Evolutionary conservation across 2,888 invertebrate genomes (phyloP).

Genomic region (Teleogryllus oceanicus): DNA sequence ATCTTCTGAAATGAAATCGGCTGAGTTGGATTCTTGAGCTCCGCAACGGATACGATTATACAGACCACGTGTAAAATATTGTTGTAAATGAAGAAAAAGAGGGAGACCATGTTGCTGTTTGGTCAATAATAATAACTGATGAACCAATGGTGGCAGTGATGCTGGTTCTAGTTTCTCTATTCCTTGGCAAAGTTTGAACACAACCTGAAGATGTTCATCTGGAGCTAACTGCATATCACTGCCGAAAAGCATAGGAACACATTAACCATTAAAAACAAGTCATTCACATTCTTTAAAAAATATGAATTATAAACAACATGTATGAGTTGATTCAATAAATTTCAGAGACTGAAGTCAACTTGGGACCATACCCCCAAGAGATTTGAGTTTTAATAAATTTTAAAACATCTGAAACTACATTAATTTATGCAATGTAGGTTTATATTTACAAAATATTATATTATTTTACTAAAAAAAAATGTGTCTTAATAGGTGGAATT

Average conservation of each 20-base stretch:
- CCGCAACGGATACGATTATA: conserved; percentile 34
- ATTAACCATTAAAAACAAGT: no score
- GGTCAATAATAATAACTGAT: conserved; percentile 63
- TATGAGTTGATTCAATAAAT: no score
- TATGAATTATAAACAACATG: no score
- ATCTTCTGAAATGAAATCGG: conserved; percentile 36
- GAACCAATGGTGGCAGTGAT: conserved; percentile 63
- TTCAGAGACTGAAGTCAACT: no score
- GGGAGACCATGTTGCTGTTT: conserved; percentile 48
- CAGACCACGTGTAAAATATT: conserved; percentile 49
- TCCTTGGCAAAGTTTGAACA: conserved; percentile 60
- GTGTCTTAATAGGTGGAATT: no score
- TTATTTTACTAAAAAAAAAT: no score
- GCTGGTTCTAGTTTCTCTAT: conserved; percentile 58
- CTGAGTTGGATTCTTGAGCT: background rate
- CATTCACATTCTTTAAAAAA: no score
- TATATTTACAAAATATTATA: no score
- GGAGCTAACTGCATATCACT: conserved; percentile 60
- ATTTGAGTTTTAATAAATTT: no score
- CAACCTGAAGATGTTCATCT: conserved; percentile 58
- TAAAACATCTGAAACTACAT: no score
- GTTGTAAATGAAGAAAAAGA: conserved; percentile 51
- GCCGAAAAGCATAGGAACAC: conserved; percentile 36
- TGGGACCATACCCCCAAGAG: no score
- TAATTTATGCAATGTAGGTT: no score